Evolutionary conservation across 2,113 vertebrate genomes (phyloP).

Genomic region (Pseudorhombus dupliciocellatus): DNA sequence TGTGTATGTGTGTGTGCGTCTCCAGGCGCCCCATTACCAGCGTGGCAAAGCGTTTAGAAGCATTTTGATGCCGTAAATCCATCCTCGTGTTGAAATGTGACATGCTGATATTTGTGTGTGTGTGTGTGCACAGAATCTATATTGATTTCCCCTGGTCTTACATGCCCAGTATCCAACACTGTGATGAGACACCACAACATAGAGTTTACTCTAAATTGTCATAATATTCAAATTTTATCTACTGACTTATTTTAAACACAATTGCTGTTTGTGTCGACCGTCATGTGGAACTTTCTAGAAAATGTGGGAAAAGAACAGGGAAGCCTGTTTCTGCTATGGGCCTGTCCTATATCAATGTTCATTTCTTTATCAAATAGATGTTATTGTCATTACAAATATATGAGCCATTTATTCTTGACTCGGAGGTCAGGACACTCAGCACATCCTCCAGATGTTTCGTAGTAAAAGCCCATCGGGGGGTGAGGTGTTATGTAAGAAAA

Average conservation of each 20-base stretch:
- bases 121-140: background rate
- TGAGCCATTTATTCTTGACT: too few species aligned
- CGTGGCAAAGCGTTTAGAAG: conserved; percentile 58
- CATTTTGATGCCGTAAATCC: conserved; percentile 52
- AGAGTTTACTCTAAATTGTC: background rate
- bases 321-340: too few species aligned
- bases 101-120: conserved; percentile 30
- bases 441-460: too few species aligned
- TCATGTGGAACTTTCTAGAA: background rate
- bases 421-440: too few species aligned
- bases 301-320: too few species aligned
- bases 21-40: conserved; percentile 63
- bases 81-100: conserved; percentile 49
- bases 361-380: too few species aligned
- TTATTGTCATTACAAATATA: too few species aligned
- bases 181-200: background rate
- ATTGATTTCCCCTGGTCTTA: background rate
- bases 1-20: conserved; percentile 32
- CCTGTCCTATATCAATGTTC: too few species aligned
- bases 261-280: too few species aligned
- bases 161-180: background rate
- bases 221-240: background rate
- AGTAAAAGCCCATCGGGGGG: too few species aligned
- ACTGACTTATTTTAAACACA: background rate
- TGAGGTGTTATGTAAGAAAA: too few species aligned